Percentiles rank a stretch among this genome's conserved stretches.
Evolutionary conservation across 2,888 invertebrate species (phyloP).

Genomic region (Agonum fuliginosum): DNA sequence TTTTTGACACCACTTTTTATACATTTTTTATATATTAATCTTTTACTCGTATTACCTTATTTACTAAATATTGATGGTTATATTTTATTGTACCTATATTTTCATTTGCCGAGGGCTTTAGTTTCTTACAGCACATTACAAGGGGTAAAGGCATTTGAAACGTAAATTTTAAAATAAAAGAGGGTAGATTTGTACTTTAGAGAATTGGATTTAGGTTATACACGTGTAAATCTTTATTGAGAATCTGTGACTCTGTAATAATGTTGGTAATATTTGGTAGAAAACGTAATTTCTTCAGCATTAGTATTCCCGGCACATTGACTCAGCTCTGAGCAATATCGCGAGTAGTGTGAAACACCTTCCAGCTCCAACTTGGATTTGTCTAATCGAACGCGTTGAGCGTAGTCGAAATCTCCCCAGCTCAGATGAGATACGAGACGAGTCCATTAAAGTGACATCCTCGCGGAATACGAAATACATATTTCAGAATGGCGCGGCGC

Average conservation of each 20-base stretch:
- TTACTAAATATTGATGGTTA: too few species aligned
- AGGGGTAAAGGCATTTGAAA: neutral
- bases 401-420: conserved; percentile 28
- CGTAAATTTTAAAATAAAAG: conserved; percentile 6
- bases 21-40: too few species aligned
- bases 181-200: neutral
- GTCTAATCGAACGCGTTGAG: conserved; percentile 29
- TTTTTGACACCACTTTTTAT: too few species aligned
- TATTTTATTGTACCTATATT: too few species aligned
- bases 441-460: conserved; percentile 51
- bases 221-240: conserved; percentile 24
- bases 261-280: conserved; percentile 32
- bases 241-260: conserved; percentile 36
- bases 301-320: conserved; percentile 28
- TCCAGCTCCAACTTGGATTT: conserved; percentile 8
- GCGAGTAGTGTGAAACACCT: neutral
- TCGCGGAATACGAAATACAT: conserved; percentile 53
- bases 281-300: conserved; percentile 36
- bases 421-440: conserved; percentile 37
- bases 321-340: conserved; percentile 4
- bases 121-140: too few species aligned
- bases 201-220: conserved; percentile 4
- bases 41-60: too few species aligned
- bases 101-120: too few species aligned
- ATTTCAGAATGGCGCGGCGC: conserved; percentile 28